Conservation (phyloP, 35 echinoderm and acorn worm genomes). For the Amphiura filiformis region DNA sequence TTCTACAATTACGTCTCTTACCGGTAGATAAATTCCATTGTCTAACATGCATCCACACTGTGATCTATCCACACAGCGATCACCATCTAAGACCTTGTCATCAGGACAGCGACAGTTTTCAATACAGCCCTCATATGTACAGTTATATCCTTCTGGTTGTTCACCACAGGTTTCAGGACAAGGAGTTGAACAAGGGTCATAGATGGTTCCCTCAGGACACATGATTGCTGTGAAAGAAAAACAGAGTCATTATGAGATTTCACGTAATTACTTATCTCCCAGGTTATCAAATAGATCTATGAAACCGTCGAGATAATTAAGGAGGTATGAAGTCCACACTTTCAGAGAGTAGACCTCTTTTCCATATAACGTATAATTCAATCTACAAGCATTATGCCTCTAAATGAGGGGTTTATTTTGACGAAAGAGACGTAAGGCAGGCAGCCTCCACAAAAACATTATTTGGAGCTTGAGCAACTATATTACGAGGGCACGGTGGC, state of each 20-base stretch:
- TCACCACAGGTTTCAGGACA: constrained; percentile 59
- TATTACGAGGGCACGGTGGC: no score
- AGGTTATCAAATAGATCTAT: neutral
- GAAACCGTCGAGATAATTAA: neutral
- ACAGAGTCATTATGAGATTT: neutral
- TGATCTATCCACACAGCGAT: constrained; percentile 39
- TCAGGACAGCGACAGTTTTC: constrained; percentile 74
- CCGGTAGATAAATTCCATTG: constrained; percentile 61
- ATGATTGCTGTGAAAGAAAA: neutral
- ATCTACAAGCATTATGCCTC: no score
- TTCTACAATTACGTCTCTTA: constrained; percentile 3
- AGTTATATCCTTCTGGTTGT: neutral
- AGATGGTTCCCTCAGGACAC: constrained; percentile 57
- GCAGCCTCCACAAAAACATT: no score
- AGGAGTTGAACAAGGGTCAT: constrained; percentile 58
- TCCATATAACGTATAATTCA: no score
- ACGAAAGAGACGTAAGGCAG: no score
- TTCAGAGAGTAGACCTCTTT: neutral
- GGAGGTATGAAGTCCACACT: neutral
- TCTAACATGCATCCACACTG: constrained; percentile 64
- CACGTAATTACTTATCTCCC: neutral
- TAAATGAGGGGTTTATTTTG: no score
- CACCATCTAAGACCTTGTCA: constrained; percentile 52
- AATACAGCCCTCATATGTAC: constrained; percentile 30
- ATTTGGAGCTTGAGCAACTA: no score